phyloP scores from a whole-genome alignment of 2,797 vertebrate genomes.

The Pangasius krempfi region DNA sequence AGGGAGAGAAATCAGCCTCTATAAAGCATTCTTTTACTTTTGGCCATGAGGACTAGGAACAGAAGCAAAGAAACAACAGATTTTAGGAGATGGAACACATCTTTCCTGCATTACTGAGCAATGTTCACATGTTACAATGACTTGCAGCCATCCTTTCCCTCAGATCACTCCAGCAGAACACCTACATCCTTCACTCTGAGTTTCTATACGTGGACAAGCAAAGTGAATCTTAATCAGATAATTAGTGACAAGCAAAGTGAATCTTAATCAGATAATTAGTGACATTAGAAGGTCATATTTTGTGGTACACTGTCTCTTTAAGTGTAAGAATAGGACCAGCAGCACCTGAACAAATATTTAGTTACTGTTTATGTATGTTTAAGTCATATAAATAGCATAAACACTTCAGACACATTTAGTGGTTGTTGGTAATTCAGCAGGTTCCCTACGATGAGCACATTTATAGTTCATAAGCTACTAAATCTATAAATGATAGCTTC shows the following conservation, averaged over 20 bases:
- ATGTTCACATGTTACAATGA: conserved; percentile 45
- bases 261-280: not conserved
- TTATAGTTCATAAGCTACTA: conserved; percentile 63
- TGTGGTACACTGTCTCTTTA: not conserved
- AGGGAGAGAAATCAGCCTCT: conserved; percentile 64
- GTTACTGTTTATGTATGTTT: conserved; percentile 39
- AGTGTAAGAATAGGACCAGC: conserved; percentile 24
- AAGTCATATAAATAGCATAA: conserved; percentile 47
- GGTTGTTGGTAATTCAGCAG: conserved; percentile 35
- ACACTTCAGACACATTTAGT: conserved; percentile 36
- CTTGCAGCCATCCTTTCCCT: conserved; percentile 33
- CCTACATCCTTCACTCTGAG: not conserved
- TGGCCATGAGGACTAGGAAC: conserved; percentile 61
- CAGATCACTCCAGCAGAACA: not conserved
- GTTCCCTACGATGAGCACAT: conserved; percentile 63
- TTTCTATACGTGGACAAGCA: not conserved
- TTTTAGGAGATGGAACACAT: conserved; percentile 38
- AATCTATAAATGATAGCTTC: conserved; percentile 66
- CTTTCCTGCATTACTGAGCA: conserved; percentile 49
- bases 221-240: not conserved
- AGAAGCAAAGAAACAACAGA: conserved; percentile 51
- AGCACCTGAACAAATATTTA: conserved; percentile 49
- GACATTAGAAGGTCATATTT: not conserved
- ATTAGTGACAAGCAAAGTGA: not conserved
- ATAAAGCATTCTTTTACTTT: conserved; percentile 71